phyloP scores from a whole-genome alignment of 2,888 invertebrate species.

The Tachystola acroxantha region DNA sequence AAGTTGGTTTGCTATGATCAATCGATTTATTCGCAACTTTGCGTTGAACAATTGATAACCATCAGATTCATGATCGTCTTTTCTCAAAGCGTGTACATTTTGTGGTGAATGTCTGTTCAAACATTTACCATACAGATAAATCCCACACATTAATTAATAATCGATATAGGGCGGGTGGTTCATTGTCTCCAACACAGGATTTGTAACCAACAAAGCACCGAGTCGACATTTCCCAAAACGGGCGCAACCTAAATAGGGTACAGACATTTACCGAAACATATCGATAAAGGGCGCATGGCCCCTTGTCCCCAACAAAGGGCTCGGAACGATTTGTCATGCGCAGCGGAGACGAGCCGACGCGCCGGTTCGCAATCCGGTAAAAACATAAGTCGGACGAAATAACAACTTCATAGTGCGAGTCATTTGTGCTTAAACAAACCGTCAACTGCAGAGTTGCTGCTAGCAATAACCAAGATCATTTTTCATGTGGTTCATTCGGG shows the following conservation, averaged over 20 bases:
- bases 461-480: conserved; percentile 75
- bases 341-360: conserved; percentile 15
- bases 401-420: conserved; percentile 70
- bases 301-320: conserved; percentile 3
- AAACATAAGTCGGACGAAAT: conserved; percentile 59
- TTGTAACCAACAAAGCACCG: too few species aligned
- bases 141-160: too few species aligned
- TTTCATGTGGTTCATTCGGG: conserved; percentile 76
- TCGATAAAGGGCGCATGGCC: conserved; percentile 6
- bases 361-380: conserved; percentile 40
- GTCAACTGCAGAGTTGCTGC: conserved; percentile 73
- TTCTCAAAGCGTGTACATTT: too few species aligned
- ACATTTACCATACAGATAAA: too few species aligned
- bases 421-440: conserved; percentile 77
- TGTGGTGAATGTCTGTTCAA: too few species aligned
- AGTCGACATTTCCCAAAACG: too few species aligned
- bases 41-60: too few species aligned
- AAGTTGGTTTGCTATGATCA: too few species aligned
- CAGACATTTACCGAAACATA: not conserved
- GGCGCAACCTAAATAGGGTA: not conserved
- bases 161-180: too few species aligned
- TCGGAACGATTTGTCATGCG: conserved; percentile 51
- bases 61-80: too few species aligned
- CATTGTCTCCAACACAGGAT: not conserved
- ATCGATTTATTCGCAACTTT: too few species aligned